These are phyloP conservation scores for Willisornis vidua DNA, from an alignment of 2,113 vertebrate genomes.

Conservation along the genomic window DNA sequence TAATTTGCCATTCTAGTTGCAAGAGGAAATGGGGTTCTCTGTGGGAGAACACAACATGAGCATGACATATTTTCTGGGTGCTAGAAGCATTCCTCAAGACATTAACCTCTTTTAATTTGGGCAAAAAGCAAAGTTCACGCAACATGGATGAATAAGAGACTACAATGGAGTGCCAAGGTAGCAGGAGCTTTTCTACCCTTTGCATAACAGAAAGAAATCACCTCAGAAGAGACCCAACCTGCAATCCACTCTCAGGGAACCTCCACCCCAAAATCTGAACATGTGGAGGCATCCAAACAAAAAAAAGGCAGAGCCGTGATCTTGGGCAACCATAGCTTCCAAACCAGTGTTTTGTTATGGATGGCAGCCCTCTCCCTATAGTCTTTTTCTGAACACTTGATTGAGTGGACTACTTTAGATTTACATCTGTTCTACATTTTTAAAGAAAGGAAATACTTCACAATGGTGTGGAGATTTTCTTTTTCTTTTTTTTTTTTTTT, in stretches of 20 bases:
- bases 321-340: neutral
- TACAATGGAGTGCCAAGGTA: neutral
- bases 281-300: neutral
- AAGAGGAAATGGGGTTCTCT: neutral
- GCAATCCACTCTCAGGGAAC: neutral
- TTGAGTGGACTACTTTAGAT: neutral
- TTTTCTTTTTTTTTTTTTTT: neutral
- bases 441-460: neutral
- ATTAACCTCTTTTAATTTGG: neutral
- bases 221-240: neutral
- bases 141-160: neutral
- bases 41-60: neutral
- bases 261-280: neutral
- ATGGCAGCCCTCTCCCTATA: neutral
- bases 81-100: neutral
- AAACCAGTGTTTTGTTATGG: neutral
- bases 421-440: neutral
- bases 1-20: neutral
- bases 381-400: neutral
- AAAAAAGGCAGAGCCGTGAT: neutral
- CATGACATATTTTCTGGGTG: neutral
- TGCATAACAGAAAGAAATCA: neutral
- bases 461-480: neutral
- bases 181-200: neutral
- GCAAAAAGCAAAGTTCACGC: neutral